A percentile compares a stretch with the other conserved stretches of the same genome.
These are phyloP conservation scores for Sander lucioperca DNA, from an alignment of 2,113 vertebrate genomes.

Conservation along the genomic window DNA sequence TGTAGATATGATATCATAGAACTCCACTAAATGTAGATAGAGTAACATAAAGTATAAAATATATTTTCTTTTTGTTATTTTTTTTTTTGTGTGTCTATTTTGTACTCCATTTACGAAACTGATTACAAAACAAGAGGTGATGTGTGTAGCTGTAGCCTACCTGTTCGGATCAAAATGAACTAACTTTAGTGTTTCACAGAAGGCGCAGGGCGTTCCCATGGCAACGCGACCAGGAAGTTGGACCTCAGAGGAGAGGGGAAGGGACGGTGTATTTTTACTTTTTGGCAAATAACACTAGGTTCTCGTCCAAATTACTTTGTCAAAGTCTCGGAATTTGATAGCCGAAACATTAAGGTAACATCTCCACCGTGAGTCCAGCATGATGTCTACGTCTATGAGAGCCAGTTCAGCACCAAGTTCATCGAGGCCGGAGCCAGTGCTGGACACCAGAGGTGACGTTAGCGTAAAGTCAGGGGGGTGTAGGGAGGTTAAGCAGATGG, in stretches of 20 bases:
- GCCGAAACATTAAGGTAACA: background rate
- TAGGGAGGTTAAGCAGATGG: background rate
- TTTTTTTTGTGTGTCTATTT: background rate
- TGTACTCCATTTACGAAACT: background rate
- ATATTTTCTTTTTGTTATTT: background rate
- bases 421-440: background rate
- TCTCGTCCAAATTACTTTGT: background rate
- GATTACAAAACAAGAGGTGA: too few relatives aligned
- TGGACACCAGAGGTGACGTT: conserved; percentile 51
- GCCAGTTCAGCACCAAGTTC: conserved; percentile 44
- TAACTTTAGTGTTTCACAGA: background rate
- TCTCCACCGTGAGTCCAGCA: background rate
- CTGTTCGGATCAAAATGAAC: background rate
- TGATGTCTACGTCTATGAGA: conserved; percentile 54
- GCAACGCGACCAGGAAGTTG: conserved; percentile 64
- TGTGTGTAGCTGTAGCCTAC: too few relatives aligned
- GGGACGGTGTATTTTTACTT: background rate
- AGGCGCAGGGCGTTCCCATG: conserved; percentile 41
- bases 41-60: background rate
- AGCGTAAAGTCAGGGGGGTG: background rate
- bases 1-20: background rate
- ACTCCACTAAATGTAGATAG: background rate
- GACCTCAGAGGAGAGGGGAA: background rate
- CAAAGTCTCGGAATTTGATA: background rate
- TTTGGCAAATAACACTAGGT: background rate